These are phyloP conservation scores for Callyntrura guangdongensis DNA, from an alignment of 2,888 invertebrate genomes.

Conservation along the genomic window DNA sequence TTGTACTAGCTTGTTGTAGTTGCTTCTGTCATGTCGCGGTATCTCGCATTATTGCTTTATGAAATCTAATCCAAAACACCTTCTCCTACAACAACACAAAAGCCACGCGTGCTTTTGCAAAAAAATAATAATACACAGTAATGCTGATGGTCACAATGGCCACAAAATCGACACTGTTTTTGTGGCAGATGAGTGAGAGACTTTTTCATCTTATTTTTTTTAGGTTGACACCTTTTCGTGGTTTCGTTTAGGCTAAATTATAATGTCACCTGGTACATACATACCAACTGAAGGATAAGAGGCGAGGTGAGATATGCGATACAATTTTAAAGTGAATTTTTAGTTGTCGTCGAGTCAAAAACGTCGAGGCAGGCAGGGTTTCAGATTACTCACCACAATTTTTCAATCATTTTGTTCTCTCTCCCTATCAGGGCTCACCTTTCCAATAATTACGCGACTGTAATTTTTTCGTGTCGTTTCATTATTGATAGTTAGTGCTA, in stretches of 20 bases:
- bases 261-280: background rate
- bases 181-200: background rate
- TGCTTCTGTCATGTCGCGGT: constrained; percentile 41
- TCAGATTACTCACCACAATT: background rate
- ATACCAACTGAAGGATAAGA: background rate
- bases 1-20: background rate
- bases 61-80: constrained; percentile 27
- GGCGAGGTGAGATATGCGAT: background rate
- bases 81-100: constrained; percentile 19
- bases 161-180: background rate
- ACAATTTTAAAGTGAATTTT: background rate
- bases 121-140: background rate
- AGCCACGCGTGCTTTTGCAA: background rate
- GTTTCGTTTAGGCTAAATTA: background rate
- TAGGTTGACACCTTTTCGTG: constrained; percentile 66
- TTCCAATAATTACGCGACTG: constrained; percentile 31
- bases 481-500: background rate
- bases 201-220: background rate
- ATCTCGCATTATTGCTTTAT: constrained; percentile 23
- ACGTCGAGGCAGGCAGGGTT: constrained; percentile 26
- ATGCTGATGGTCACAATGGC: background rate
- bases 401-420: background rate
- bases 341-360: constrained; percentile 3
- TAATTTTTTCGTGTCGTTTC: background rate
- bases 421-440: constrained; percentile 5